Conservation (phyloP, 1,140 invertebrate species). For the Dreissena polymorpha region DNA sequence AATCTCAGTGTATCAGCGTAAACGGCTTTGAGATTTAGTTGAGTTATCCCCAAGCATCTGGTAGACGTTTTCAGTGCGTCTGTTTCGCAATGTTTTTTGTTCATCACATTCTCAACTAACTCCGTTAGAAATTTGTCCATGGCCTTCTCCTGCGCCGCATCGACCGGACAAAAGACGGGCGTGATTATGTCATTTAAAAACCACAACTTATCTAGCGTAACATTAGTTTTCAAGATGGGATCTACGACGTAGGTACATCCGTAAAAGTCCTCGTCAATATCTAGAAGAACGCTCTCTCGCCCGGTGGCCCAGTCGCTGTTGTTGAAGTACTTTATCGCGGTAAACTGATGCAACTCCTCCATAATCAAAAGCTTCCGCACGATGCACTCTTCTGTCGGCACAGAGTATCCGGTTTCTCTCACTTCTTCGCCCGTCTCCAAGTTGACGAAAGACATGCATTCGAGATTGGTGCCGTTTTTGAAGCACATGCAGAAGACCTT, state of each 20-base stretch:
- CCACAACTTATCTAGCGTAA: constrained; percentile 32
- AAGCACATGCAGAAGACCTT: constrained; percentile 55
- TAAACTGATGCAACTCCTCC: constrained; percentile 54
- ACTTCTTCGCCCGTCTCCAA: not conserved
- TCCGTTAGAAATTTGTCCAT: constrained; percentile 45
- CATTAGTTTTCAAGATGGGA: constrained; percentile 46
- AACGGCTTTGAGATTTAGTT: not conserved
- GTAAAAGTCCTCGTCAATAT: constrained; percentile 74
- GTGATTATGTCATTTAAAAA: constrained; percentile 37
- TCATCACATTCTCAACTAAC: constrained; percentile 11
- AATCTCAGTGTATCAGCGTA: not conserved
- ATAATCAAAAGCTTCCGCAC: constrained; percentile 42
- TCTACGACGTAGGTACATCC: constrained; percentile 63
- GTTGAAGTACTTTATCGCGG: not conserved
- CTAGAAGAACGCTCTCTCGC: constrained; percentile 60
- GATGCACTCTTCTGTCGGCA: constrained; percentile 24
- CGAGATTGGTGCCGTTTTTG: constrained; percentile 21
- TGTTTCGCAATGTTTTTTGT: constrained; percentile 12
- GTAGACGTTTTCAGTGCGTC: constrained; percentile 15
- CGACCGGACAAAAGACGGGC: constrained; percentile 59
- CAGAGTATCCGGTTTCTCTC: not conserved
- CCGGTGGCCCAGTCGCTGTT: constrained; percentile 9
- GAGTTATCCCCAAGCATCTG: not conserved
- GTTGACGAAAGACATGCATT: constrained; percentile 10
- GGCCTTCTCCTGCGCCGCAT: constrained; percentile 48